Base-by-base conservation (phyloP, 2,797 vertebrate genomes). In the Lepus townsendii region DNA sequence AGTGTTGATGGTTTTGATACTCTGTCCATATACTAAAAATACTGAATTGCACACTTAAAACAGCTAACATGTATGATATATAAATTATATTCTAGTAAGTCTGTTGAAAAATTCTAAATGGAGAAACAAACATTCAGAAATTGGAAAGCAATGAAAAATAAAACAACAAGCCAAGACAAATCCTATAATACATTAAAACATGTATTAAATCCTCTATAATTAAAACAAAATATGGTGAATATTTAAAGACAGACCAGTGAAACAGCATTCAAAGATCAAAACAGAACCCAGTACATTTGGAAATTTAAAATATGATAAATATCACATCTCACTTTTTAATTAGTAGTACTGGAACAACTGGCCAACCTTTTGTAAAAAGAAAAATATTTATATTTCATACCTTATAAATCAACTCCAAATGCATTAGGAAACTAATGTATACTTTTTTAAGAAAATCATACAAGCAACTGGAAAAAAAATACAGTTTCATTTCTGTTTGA, bases 231-330 rank as follows among this genome's bases (percentile, higher is more conserved):
- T 52, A 42, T 87, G 47, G 5, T 24, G 71, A 83, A 52, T 83
- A 35, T 11, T 35, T 24, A 83, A 73, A 79, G 68, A 75, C 32
- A 82, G n/a, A 65, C 27, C 22, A 72, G 68, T 54, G 1, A 27
- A 79, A 38, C 19, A 72, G 24, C 72, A 79, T 42, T n/a, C 14
- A 54, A 92, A 80, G 16, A 11, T 79, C 57, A 72, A 92, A 92
- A 86, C 17, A 86, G 17, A 65, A 6, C 38, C 42, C 19, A 86
- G 22, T 24, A n/a, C 3, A 26, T 16, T 12, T 32, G 42, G 57
- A 93, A 87, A 38, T 79, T 72, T 80, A 65, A 32, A 87, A 30
- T 65, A 80, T 17, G 20, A 73, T 30, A 63, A 86, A 92, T 24
- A 26, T 72, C 38, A 19, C 3, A 60, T 38, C 24, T 68, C 54